Evolutionary conservation across 2,113 vertebrate species (phyloP), one percentile per base, ranked within the genome.

Genomic region (Illadopsis cleaveri): DNA sequence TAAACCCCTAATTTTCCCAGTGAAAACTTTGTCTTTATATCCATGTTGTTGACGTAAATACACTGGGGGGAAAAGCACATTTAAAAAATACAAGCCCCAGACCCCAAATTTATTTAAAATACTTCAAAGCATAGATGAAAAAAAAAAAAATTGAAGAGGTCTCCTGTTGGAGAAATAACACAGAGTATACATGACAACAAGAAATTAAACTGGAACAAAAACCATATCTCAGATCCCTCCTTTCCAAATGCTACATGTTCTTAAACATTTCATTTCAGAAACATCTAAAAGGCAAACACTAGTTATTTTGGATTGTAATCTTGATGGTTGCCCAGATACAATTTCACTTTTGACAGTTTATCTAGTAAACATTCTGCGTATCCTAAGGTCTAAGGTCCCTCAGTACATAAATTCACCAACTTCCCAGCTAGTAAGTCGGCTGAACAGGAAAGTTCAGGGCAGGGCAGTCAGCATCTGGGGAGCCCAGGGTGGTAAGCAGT

Each of bases 231-330:
- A 44, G 79, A 72, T 50, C 56, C 30, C 33, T 83, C n/a, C 62
- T 91, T 80, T 68, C 24, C 44, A 86, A 86, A 72, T 0, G 2
- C 12, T 33, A 58, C 25, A 19, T 24, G 18, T 21, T 76, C 27
- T 65, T 76, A 94, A 91, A 88, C 27, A 79, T 35, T 86, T 92
- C 3, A 81, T 87, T 82, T 88, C 40, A 75, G 51, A 79, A 82
- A 48, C 31, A 93, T 5, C 23, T 70, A 68, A 88, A 90, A 89
- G 37, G 35, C 23, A 66, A 88, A 20, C 23, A 71, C 11, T 47
- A 10, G 22, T 76, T 80, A 68, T 19, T 71, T 11, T 78, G 20
- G 24, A 81, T 23, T 44, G 25, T 24, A 76, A 71, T 60, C 12
- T 18, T 24, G 15, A 38, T 53, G 42, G 21, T 10, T 65, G 50